Conservation (phyloP, 1,140 invertebrate species). For the Berghia stephanieae region DNA sequence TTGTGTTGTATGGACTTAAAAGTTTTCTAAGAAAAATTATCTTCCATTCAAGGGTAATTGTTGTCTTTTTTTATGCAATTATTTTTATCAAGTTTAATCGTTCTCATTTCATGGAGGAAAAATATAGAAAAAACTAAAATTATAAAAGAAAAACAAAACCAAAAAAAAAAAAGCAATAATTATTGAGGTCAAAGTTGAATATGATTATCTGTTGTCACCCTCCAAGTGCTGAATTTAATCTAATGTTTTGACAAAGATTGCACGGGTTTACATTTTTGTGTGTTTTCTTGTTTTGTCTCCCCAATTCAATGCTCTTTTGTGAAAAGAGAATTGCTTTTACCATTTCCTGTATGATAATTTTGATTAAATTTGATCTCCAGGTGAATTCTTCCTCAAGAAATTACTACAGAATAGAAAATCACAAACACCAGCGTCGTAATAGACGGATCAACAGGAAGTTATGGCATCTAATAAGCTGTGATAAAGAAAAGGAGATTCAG, state of each 20-base stretch:
- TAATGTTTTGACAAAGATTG: background rate
- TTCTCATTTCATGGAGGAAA: background rate
- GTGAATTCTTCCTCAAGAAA: slow-evolving; percentile 63
- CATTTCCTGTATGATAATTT: background rate
- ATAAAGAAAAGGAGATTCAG: too few species aligned
- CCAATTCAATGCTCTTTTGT: background rate
- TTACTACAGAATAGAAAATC: slow-evolving; percentile 29
- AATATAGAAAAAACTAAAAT: background rate
- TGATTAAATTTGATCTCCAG: slow-evolving; percentile 11
- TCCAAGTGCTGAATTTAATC: background rate
- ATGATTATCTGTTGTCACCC: background rate
- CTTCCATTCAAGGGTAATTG: background rate
- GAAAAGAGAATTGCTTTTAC: slow-evolving; percentile 3
- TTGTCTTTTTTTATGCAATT: background rate
- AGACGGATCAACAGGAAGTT: too few species aligned
- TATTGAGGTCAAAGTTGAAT: too few species aligned
- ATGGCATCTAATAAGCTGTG: too few species aligned
- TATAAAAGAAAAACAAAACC: too few species aligned
- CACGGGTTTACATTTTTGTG: background rate
- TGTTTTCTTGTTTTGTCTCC: background rate
- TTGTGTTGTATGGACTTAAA: background rate
- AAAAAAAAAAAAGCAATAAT: too few species aligned
- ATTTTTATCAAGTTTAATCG: background rate
- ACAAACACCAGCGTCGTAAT: too few species aligned
- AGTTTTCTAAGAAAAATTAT: background rate